Evolutionary conservation across 2,888 invertebrate species (phyloP).

Genomic region (Plusia festucae): DNA sequence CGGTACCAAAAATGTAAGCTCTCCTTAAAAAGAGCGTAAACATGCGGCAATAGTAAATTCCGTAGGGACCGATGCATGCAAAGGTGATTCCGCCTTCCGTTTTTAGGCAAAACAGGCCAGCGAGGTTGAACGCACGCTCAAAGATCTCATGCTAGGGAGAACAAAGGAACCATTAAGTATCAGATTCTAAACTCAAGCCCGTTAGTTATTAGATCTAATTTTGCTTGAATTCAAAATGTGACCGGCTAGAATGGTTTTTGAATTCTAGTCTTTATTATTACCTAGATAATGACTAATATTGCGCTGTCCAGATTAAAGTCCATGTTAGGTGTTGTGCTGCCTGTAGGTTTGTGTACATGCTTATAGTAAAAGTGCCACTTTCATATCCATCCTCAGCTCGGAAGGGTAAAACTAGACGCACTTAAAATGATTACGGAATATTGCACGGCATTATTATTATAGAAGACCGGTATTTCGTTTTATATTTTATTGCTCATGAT

Average conservation of each 20-base stretch:
- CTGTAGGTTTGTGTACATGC: conserved; percentile 14
- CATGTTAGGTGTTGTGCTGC: conserved; percentile 11
- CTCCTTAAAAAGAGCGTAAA: conserved; percentile 37
- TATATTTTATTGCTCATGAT: too few species aligned
- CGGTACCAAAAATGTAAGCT: conserved; percentile 26
- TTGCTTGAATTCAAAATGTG: conserved; percentile 38
- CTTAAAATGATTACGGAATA: conserved; percentile 8
- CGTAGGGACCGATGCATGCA: conserved; percentile 51
- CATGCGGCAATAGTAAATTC: conserved; percentile 59
- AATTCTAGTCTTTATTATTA: conserved; percentile 43
- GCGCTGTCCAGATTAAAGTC: background rate
- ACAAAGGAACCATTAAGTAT: conserved; percentile 60
- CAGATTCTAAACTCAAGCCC: conserved; percentile 48
- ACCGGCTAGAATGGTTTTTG: conserved; percentile 12
- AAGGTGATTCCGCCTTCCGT: conserved; percentile 75
- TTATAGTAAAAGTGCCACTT: conserved; percentile 22
- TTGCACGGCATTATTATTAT: too few species aligned
- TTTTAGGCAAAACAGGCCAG: conserved; percentile 74
- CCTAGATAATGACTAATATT: conserved; percentile 31
- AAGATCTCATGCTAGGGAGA: conserved; percentile 48
- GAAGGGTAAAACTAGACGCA: conserved; percentile 9
- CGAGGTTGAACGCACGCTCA: conserved; percentile 65
- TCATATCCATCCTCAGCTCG: conserved; percentile 27
- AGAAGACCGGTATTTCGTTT: too few species aligned
- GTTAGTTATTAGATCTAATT: conserved; percentile 47